These are phyloP conservation scores for Zapornia atra DNA, from an alignment of 2,113 vertebrate genomes.

Conservation along the genomic window DNA sequence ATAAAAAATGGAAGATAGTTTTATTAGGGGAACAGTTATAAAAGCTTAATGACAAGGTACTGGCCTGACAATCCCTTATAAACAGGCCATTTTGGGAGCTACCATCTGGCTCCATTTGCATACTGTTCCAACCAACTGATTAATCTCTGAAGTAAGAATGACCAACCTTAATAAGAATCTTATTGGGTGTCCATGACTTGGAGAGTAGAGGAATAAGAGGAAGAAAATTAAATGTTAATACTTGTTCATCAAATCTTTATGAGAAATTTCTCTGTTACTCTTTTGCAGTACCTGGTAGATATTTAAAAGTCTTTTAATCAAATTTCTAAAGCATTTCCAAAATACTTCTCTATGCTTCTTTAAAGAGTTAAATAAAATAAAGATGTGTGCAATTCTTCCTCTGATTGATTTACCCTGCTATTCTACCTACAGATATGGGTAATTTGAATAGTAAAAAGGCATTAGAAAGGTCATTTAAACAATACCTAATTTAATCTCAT, in stretches of 20 bases:
- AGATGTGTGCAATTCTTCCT: background rate
- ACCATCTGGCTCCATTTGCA: background rate
- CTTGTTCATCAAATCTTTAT: background rate
- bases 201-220: background rate
- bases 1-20: background rate
- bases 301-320: background rate
- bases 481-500: background rate
- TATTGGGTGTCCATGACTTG: background rate
- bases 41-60: background rate
- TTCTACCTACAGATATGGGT: background rate
- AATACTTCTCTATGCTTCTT: background rate
- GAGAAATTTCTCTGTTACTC: background rate
- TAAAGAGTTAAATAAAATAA: background rate
- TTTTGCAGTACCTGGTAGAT: background rate
- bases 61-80: background rate
- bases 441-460: background rate
- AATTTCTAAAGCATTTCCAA: background rate
- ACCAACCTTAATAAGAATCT: background rate
- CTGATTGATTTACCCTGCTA: background rate
- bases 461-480: background rate
- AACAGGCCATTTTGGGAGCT: background rate
- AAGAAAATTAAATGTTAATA: conserved; percentile 41
- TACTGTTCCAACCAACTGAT: background rate
- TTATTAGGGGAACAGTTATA: background rate
- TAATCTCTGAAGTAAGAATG: background rate